Evolutionary conservation across 1,140 invertebrate species (phyloP), one percentile per base, ranked within the genome.

Genomic region (Coelopa frigida): DNA sequence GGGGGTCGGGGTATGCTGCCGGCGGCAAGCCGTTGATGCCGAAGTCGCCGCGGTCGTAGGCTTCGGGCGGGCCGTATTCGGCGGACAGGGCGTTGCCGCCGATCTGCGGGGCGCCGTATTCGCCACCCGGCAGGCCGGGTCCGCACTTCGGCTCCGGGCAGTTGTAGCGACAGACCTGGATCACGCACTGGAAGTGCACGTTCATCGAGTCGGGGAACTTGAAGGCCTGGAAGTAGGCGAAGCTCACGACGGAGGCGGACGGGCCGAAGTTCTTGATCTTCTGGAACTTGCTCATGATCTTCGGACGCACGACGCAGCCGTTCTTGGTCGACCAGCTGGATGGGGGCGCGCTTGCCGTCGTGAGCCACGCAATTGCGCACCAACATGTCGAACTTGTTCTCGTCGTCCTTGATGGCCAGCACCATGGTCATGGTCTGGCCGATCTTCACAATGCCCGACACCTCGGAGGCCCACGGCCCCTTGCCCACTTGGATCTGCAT

Each of bases 201-300:
- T 94, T 93, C 91, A 94, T 94, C 10, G 89, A 93, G 66, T 95
- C 91, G 0, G 91, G 91, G 81, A 95, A 95, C 70, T 95, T 94
- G 74, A 94, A 95, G 1, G 91, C 91, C 73, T 92, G 88, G 84
- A 95, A 95, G 72, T 94, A 92, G 3, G 92, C 91, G 60, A 93
- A 95, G 38, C 88, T 90, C 2, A 95, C 87, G 0, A 94, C 92
- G 0, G 89, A 92, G 5, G 92, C 92, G 21, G 87, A 90, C 1
- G 89, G 85, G 1, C 91, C 92, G 50, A 94, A 95, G 75, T 94
- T 94, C 73, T 94, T 93, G 50, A 94, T 91, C 72, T 95, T 95
- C 54, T 92, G 89, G 82, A 95, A 95, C 68, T 86, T 85, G 51
- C 83, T 85, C 91, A 95, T 94, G 46, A 95, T 89, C 67, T 95